Evolutionary conservation across 2,113 vertebrate species (phyloP), one percentile per base, ranked within the genome.

Genomic region (Calyptommatus sinebrachiatus): DNA sequence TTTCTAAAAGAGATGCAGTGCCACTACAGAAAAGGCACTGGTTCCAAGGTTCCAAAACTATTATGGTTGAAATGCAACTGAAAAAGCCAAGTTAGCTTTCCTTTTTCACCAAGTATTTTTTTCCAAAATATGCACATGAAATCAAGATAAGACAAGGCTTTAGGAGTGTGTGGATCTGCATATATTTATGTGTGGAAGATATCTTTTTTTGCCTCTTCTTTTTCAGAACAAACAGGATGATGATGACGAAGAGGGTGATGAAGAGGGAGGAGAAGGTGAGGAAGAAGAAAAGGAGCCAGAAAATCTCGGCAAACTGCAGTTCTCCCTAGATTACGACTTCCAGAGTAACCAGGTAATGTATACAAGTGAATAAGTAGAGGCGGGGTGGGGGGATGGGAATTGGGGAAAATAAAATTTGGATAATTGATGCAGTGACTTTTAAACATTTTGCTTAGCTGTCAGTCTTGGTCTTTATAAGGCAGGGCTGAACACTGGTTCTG

Each of bases 291-390:
- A 99, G 81, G 97, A 99, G 88, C 97, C 97, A 0, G 98, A 99
- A 91, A 99, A 99, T 89, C 93, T 99, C 31, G 98, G 98, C 73
- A 99, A 99, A 88, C 89, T 99, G 86, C 98, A 99, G 92, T 99
- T 98, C 90, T 99, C 97, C 0, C 91, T 99, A 79, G 98, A 99
- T 88, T 99, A 99, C 0, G 98, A 99, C 78, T 99, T 99, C 91
- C 96, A 98, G 90, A 97, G 97, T 3, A 98, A 96, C 90, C 98
- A 99, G 97, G 98, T 96, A 78, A 84, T 29, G 73, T 45, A 72
- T 48, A 68, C 71, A 61, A 53, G 35, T 28, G 78, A 71, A 21
- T 61, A 66, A 9, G 7, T 14, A 0, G 1, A 48, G 71, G 29
- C 26, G 41, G n/a, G 67, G 24, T 20, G 1, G 7, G 5, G 22